These are phyloP conservation scores for Meriones psammophilus DNA, from an alignment of 2,797 vertebrate genomes.

Conservation along the genomic window DNA sequence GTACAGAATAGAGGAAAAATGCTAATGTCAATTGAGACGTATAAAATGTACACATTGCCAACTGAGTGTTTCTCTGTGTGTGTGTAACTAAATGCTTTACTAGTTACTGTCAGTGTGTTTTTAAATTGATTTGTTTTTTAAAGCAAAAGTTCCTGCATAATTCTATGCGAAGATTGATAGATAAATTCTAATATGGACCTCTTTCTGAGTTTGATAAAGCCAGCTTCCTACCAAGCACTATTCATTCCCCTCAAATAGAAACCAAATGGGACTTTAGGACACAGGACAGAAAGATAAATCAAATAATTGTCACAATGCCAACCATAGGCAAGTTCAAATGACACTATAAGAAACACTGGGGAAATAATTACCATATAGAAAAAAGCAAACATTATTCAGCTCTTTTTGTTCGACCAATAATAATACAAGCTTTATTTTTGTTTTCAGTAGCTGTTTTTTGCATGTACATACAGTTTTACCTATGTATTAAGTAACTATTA, in stretches of 20 bases:
- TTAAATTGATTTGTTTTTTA: slow-evolving; percentile 70
- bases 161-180: slow-evolving; percentile 29
- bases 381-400: background rate
- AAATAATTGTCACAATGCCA: background rate
- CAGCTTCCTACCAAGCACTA: background rate
- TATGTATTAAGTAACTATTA: background rate
- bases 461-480: background rate
- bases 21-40: slow-evolving; percentile 59
- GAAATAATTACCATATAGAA: background rate
- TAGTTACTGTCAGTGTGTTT: slow-evolving; percentile 66
- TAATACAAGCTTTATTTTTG: background rate
- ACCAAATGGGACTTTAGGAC: background rate
- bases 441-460: slow-evolving; percentile 37
- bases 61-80: background rate
- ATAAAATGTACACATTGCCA: slow-evolving; percentile 54
- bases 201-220: slow-evolving; percentile 39
- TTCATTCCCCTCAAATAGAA: slow-evolving; percentile 24
- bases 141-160: slow-evolving; percentile 24
- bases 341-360: slow-evolving; percentile 10
- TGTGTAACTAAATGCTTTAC: slow-evolving; percentile 35
- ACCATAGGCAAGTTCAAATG: background rate
- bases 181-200: slow-evolving; percentile 29
- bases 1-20: slow-evolving; percentile 60
- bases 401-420: slow-evolving; percentile 48
- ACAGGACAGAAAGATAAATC: slow-evolving; percentile 16